Conservation (phyloP, 2,113 vertebrate species). For the Indri indri region DNA sequence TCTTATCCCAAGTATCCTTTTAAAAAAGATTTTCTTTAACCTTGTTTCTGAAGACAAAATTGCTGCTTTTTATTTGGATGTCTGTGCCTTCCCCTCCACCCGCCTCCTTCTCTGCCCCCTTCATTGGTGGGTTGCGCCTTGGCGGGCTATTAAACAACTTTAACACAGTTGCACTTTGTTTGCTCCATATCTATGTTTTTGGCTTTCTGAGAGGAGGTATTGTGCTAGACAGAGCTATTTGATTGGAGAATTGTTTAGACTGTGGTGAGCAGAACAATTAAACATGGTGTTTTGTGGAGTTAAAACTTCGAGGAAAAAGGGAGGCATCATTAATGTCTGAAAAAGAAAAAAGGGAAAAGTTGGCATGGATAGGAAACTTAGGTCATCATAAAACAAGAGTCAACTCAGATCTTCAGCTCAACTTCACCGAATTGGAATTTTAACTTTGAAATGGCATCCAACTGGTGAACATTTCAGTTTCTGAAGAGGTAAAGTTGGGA, state of each 20-base stretch:
- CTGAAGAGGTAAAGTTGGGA: neutral
- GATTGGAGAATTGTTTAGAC: constrained; percentile 71
- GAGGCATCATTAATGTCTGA: constrained; percentile 21
- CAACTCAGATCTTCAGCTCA: neutral
- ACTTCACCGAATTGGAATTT: constrained; percentile 24
- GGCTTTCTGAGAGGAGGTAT: constrained; percentile 78
- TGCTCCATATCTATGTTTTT: constrained; percentile 64
- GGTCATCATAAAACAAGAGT: constrained; percentile 50
- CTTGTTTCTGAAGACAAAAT: constrained; percentile 59
- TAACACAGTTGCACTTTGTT: constrained; percentile 81
- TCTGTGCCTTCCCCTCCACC: constrained; percentile 21
- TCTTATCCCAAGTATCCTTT: constrained; percentile 4
- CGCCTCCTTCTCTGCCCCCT: fast-evolving
- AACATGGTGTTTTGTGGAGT: constrained; percentile 47
- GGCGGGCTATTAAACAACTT: constrained; percentile 73
- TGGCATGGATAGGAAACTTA: constrained; percentile 32
- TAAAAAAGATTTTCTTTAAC: constrained; percentile 32
- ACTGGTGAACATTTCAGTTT: neutral
- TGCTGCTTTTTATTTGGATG: constrained; percentile 64
- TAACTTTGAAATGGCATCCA: constrained; percentile 31
- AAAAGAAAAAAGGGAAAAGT: neutral
- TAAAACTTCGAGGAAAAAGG: constrained; percentile 54
- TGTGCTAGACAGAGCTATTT: constrained; percentile 75
- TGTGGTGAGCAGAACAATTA: constrained; percentile 70
- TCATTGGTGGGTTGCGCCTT: constrained; percentile 49